Evolutionary conservation across 2,113 vertebrate species (phyloP).

Genomic region (Dasyornis broadbenti): DNA sequence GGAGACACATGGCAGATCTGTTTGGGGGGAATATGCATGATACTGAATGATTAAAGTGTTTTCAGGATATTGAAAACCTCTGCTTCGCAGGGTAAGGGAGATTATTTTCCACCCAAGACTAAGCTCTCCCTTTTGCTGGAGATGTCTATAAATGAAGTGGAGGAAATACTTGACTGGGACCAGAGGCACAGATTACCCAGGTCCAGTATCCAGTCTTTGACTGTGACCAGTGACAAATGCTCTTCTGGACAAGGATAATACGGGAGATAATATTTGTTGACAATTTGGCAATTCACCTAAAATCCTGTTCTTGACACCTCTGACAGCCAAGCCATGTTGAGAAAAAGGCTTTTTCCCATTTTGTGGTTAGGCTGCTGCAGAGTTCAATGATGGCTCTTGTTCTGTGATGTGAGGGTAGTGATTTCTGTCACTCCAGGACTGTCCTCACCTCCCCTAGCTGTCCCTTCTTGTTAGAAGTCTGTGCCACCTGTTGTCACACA

Average conservation of each 20-base stretch:
- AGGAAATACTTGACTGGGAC: neutral
- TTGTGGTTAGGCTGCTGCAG: neutral
- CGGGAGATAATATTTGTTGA: neutral
- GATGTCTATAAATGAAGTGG: neutral
- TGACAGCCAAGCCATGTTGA: neutral
- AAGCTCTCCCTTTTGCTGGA: neutral
- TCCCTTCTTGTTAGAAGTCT: fast-evolving
- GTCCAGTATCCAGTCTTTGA: neutral
- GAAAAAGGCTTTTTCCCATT: neutral
- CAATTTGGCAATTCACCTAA: neutral
- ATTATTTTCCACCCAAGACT: neutral
- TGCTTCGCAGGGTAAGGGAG: neutral
- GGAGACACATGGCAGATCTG: neutral
- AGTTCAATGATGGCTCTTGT: neutral
- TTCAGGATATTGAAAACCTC: neutral
- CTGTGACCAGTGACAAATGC: neutral
- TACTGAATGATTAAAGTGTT: neutral
- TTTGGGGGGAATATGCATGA: neutral
- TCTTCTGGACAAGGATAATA: neutral
- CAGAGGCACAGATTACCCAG: neutral
- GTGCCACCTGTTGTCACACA: fast-evolving
- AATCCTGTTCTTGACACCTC: neutral
- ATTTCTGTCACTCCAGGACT: neutral
- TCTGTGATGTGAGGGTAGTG: neutral
- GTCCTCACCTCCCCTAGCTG: neutral